Evolutionary conservation across 1,140 invertebrate genomes (phyloP), one percentile per base, ranked within the genome.

Genomic region (Drosophila ambigua): DNA sequence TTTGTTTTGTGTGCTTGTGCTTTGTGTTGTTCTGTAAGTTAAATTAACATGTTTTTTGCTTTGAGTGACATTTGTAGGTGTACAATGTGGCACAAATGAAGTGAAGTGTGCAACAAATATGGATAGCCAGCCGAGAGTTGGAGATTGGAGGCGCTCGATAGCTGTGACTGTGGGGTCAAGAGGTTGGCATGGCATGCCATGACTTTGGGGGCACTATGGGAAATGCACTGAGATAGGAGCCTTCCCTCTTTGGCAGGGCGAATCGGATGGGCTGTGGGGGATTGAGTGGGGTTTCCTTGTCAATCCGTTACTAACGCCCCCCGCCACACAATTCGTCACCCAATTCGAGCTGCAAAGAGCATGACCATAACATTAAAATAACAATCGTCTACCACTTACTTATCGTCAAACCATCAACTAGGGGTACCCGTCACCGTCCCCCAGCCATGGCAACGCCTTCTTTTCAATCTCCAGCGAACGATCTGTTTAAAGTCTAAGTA

Each of bases 81-180:
- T 88, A 88, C 75, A 82, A 88, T 88, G 83, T 88, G 83, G 83
- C 83, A 88, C 83, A 88, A 88, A 88, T 82, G 79, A 88, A 88
- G 83, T 88, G 83, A 87, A 88, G 82, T 87, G 80, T 87, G 76
- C 83, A 88, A 88, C 83, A 88, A 88, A 88, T 88, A 88, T 88
- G 79, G 83, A 39, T 11, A 4, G 35, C 11, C 2, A 11, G 35
- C 9, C 35, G 20, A 13, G 64, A 78, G 77, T 76, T 74, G 63
- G 72, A 16, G 60, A 60, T 76, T 57, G 43, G 51, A 55, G 35
- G 35, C 35, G 4, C 35, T 76, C 45, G 61, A 39, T 58, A 26
- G 3, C 69, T 58, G 48, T 52, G 66, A 39, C 35, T 39, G 35
- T 13, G 35, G 35, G 64, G 68, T 72, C 54, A 71, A 71, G 51